phyloP scores from a whole-genome alignment of 1,140 invertebrate genomes.

The Orius laevigatus region DNA sequence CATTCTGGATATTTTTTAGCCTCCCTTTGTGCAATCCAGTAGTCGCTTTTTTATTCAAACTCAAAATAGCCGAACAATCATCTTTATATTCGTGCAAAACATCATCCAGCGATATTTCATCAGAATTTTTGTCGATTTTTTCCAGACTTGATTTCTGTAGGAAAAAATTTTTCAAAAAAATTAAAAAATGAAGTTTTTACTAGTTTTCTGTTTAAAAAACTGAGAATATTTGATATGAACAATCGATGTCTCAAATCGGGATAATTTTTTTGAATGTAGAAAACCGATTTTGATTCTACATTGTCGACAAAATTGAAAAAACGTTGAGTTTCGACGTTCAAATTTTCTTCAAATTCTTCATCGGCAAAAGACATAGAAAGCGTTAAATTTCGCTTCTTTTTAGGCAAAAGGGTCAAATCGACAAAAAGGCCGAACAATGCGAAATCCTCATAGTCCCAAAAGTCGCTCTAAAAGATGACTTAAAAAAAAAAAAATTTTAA shows the following conservation, averaged over 20 bases:
- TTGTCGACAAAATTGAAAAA: no score
- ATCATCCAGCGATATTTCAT: neutral
- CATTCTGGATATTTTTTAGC: no score
- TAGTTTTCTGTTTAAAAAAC: neutral
- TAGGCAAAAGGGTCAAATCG: neutral
- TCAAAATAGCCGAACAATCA: neutral
- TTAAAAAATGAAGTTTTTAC: no score
- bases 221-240: constrained; percentile 6
- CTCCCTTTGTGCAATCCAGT: no score
- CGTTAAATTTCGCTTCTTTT: neutral
- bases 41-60: no score
- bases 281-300: neutral
- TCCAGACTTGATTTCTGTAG: neutral
- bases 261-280: neutral
- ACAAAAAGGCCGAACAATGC: constrained; percentile 1
- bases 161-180: neutral
- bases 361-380: neutral
- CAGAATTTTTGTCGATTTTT: neutral
- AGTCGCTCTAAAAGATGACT: neutral
- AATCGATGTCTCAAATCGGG: constrained; percentile 1
- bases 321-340: no score
- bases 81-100: neutral
- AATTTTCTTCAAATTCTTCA: no score
- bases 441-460: constrained; percentile 3
- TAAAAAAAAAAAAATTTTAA: no score